Evolutionary conservation across 2,113 vertebrate genomes (phyloP), one percentile per base, ranked within the genome.

Genomic region (Antennarius striatus): DNA sequence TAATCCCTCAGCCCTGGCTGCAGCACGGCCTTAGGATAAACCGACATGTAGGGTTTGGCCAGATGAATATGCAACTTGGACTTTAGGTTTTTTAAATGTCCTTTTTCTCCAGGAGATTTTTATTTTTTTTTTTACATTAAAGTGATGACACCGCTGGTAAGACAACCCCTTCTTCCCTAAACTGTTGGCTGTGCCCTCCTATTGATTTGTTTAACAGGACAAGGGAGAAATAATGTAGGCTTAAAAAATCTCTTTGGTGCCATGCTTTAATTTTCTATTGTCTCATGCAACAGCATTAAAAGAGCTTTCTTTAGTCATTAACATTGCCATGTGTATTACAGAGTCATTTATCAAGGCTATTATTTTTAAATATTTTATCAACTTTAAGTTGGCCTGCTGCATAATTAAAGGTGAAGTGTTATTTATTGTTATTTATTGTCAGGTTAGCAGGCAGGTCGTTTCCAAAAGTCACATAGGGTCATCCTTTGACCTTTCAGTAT

Each of bases 1-100:
- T 97, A 96, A 96, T 97, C 94, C 91, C 75, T 73, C 59, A 71
- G 85, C 63, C 81, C 86, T 68, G 89, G 89, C 78, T 93, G 91
- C 88, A 88, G 83, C 86, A 87, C 75, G 83, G 88, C 88, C 53
- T 71, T 70, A 30, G 54, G 91, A 89, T 91, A 92, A 92, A 89
- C 76, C 68, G 63, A 86, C 79, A 89, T 89, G 85, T 76, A 73
- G 57, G 81, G 61, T 68, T 74, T 75, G 81, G 78, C 84, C 80
- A 64, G 84, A 69, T 79, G 71, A 80, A 82, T 89, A 86, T 78
- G 68, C 75, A 70, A 68, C 66, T 54, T 74, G 86, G 85, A 87
- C 46, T 57, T 75, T 80, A 71, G 45, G 29, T 72, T 62, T 16
- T 43, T 43, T 43, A 11, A 43, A 22, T 57, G 43, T 64, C 39